These are phyloP conservation scores for Eulemur macaco DNA, from an alignment of 2,113 vertebrate species.

Conservation along the genomic window DNA sequence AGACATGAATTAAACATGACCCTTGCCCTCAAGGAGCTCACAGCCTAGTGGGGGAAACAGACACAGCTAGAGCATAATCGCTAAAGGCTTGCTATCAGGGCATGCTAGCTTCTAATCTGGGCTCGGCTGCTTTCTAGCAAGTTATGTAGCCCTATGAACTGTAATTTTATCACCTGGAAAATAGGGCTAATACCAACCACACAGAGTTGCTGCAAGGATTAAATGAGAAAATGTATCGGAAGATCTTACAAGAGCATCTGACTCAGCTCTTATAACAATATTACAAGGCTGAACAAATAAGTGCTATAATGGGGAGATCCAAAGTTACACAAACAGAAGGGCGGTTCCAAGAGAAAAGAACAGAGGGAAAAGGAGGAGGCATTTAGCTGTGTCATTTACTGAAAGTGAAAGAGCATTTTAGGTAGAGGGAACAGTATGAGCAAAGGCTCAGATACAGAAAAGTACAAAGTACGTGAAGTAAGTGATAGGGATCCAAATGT, in stretches of 20 bases:
- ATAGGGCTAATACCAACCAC: background rate
- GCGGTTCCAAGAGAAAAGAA: background rate
- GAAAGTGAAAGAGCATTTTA: background rate
- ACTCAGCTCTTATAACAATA: background rate
- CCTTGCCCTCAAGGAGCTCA: conserved; percentile 18
- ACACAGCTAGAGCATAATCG: background rate
- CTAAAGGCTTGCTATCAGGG: background rate
- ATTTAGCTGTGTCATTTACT: background rate
- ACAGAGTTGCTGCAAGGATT: conserved; percentile 7
- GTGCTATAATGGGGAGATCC: background rate
- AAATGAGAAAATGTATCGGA: conserved; percentile 9
- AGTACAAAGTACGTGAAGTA: background rate
- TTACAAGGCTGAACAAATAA: background rate
- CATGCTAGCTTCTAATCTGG: background rate
- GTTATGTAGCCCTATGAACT: background rate
- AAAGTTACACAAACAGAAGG: background rate
- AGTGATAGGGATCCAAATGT: conserved; percentile 6
- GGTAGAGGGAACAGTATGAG: background rate
- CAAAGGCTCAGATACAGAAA: conserved; percentile 20
- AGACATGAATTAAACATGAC: conserved; percentile 50
- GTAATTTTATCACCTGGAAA: background rate
- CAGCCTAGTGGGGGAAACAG: background rate
- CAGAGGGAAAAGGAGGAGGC: background rate
- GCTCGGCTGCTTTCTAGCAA: background rate
- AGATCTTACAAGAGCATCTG: background rate